A percentile compares a stretch with the other conserved stretches of the same genome.
Evolutionary conservation across 2,888 invertebrate genomes (phyloP).

Genomic region (Megastigmus dorsalis): DNA sequence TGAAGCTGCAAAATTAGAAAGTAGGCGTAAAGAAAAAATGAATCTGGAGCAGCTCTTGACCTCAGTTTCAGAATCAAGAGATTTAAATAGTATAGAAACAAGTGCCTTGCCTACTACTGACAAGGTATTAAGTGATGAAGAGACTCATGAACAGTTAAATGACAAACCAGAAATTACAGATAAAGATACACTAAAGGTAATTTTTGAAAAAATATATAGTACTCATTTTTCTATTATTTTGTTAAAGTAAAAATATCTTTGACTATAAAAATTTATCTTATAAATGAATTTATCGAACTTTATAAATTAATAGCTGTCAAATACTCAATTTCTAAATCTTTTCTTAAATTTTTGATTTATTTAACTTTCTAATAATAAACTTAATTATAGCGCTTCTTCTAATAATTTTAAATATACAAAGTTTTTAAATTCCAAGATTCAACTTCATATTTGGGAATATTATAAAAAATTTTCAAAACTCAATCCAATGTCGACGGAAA

Average conservation of each 20-base stretch:
- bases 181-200: conserved; percentile 28
- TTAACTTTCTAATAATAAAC: neutral
- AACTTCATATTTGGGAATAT: no score
- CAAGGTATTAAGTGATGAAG: conserved; percentile 9
- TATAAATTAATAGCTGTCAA: neutral
- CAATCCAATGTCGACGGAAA: no score
- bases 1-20: conserved; percentile 71
- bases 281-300: neutral
- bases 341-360: neutral
- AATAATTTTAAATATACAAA: no score
- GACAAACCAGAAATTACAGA: neutral
- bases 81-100: neutral
- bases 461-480: no score
- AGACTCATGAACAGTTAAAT: conserved; percentile 12
- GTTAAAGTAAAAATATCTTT: neutral
- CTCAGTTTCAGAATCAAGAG: conserved; percentile 12
- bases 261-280: neutral
- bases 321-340: neutral
- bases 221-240: neutral
- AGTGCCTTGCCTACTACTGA: neutral
- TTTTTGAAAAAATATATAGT: neutral
- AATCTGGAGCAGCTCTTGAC: conserved; percentile 55
- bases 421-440: no score
- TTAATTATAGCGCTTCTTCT: neutral
- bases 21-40: conserved; percentile 64